Evolutionary conservation across 2,113 vertebrate genomes (phyloP).

Genomic region (Uria lomvia): DNA sequence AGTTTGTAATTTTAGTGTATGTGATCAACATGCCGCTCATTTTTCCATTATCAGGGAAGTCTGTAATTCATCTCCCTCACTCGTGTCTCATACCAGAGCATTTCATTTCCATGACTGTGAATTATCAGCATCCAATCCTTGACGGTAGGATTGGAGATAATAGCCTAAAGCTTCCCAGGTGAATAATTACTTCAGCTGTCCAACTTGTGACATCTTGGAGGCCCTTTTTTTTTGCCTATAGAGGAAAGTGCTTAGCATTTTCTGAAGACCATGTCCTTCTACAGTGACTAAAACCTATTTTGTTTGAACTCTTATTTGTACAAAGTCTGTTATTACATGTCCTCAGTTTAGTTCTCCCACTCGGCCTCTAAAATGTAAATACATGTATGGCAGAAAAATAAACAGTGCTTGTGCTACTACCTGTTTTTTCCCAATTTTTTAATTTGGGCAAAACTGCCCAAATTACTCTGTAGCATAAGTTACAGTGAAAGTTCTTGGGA

Average conservation of each 20-base stretch:
- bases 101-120: slow-evolving; percentile 48
- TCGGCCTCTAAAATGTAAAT: not conserved
- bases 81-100: not conserved
- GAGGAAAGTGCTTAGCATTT: not conserved
- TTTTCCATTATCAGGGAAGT: slow-evolving; percentile 30
- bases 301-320: not conserved
- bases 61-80: slow-evolving; percentile 42
- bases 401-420: not conserved
- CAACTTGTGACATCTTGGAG: not conserved
- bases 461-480: not conserved
- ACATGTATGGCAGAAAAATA: not conserved
- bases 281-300: not conserved
- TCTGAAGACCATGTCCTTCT: not conserved
- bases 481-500: not conserved
- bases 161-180: slow-evolving; percentile 18
- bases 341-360: not conserved
- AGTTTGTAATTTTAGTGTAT: slow-evolving; percentile 23
- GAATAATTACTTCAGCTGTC: slow-evolving; percentile 32
- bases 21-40: slow-evolving; percentile 32
- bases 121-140: slow-evolving; percentile 47
- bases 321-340: not conserved
- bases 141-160: slow-evolving; percentile 33
- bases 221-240: not conserved
- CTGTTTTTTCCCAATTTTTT: not conserved
- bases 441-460: not conserved